These are phyloP conservation scores for Tetraodon nigroviridis DNA, from an alignment of 2,113 vertebrate genomes.

Conservation along the genomic window DNA sequence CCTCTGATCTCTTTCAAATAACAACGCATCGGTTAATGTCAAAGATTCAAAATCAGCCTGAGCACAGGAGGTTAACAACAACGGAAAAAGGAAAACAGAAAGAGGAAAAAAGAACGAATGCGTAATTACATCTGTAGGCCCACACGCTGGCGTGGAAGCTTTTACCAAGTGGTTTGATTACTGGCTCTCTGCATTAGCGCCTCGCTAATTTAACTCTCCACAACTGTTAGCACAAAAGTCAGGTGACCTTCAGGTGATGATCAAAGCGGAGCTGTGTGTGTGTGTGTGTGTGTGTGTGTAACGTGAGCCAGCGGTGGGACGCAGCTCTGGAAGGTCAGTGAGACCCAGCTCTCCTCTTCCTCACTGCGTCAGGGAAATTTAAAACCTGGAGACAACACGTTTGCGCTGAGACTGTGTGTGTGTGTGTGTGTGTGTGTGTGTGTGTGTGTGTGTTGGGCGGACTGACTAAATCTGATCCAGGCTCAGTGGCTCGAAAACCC, in stretches of 20 bases:
- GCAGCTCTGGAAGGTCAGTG: conserved; percentile 22
- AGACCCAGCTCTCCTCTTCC: conserved; percentile 13
- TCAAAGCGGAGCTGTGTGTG: background rate
- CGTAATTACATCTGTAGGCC: conserved; percentile 34
- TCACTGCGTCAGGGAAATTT: conserved; percentile 50
- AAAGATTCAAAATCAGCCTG: too few relatives aligned
- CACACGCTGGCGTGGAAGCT: conserved; percentile 21
- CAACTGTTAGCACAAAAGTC: background rate
- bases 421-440: background rate
- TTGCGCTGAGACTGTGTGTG: background rate
- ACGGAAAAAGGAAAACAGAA: conserved; percentile 25
- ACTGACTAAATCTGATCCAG: background rate
- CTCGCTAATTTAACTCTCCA: background rate
- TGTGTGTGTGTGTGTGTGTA: conserved; percentile 30
- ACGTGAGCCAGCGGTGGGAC: conserved; percentile 16
- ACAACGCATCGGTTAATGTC: too few relatives aligned
- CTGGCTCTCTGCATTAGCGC: background rate
- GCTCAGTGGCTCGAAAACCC: too few relatives aligned
- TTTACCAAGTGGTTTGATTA: conserved; percentile 13
- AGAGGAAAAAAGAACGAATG: conserved; percentile 7
- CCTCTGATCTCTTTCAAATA: too few relatives aligned
- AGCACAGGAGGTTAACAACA: too few relatives aligned
- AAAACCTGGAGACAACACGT: conserved; percentile 23
- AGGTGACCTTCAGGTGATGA: too few relatives aligned
- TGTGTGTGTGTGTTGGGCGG: conserved; percentile 1